These are phyloP conservation scores for Naja naja DNA, from an alignment of 2,113 vertebrate genomes.

Conservation along the genomic window DNA sequence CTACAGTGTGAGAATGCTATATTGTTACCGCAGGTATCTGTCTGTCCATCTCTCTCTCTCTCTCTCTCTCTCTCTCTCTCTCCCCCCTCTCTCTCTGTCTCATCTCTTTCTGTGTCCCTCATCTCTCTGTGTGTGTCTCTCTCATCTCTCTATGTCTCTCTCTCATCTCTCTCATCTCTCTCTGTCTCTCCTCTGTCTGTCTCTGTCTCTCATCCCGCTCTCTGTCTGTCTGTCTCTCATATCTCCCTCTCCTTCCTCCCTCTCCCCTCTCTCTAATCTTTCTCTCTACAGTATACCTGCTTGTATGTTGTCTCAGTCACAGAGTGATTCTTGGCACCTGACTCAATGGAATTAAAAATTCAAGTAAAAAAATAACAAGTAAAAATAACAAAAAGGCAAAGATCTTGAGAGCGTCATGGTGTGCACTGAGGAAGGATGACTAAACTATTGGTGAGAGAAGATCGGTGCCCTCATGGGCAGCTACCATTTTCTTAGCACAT, in stretches of 20 bases:
- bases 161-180: too few relatives aligned
- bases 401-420: not conserved
- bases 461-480: not conserved
- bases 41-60: not conserved
- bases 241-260: too few relatives aligned
- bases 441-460: not conserved
- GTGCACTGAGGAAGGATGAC: not conserved
- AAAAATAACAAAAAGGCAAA: not conserved
- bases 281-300: not conserved
- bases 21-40: not conserved
- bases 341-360: not conserved
- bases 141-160: too few relatives aligned
- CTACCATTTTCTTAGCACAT: not conserved
- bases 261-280: not conserved
- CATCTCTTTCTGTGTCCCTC: too few relatives aligned
- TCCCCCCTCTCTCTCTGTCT: too few relatives aligned
- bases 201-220: too few relatives aligned
- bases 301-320: not conserved
- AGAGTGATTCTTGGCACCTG: not conserved
- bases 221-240: too few relatives aligned
- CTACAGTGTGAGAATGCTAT: not conserved
- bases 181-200: too few relatives aligned
- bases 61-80: too few relatives aligned
- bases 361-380: not conserved
- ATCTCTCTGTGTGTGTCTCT: too few relatives aligned